Evolutionary conservation across 2,113 vertebrate species (phyloP), one percentile per base, ranked within the genome.

Genomic region (Pipra filicauda): DNA sequence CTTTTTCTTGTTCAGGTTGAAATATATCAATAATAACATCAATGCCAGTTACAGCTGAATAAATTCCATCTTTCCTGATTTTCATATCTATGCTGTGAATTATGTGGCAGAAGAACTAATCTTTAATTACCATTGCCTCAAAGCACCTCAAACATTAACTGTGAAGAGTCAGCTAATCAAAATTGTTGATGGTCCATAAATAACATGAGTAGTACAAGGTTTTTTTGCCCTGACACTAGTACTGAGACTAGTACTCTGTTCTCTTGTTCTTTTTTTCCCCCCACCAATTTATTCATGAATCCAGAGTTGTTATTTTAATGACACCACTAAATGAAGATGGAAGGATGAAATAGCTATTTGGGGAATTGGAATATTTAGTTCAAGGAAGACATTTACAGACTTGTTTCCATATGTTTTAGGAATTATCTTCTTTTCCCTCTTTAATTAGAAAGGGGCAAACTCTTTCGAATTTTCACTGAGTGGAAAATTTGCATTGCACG

Each of bases 21-120:
- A 97, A 96, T 79, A 20, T 66, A 82, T 92, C 90, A 95, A 95
- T 89, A 94, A 85, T 51, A 94, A 11, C 69, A 94, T 67, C 33
- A 95, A 84, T 76, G 83, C 8, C 37, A 91, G 49, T 82, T 96
- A 95, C 83, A 80, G 57, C 21, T 69, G 52, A 51, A 57, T 82
- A 94, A 94, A 92, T 62, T 9, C 71, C 85, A 89, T 89, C 69
- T 92, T 89, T 87, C 35, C 33, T 70, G 89, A 66, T 87, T 93
- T 93, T 91, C 28, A 24, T 86, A 87, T 28, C 35, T 85, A 35
- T 51, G 5, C 46, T 71, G 35, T 77, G 28, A 86, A 58, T 49
- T 86, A 84, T 78, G 49, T 54, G 73, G 35, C 17, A 94, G 96
- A 92, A 95, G 5, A 93, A 30, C 23, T 33, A 55, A 20, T 72